These are phyloP conservation scores for Dendrolimus pini DNA, from an alignment of 2,888 invertebrate genomes.

Conservation along the genomic window DNA sequence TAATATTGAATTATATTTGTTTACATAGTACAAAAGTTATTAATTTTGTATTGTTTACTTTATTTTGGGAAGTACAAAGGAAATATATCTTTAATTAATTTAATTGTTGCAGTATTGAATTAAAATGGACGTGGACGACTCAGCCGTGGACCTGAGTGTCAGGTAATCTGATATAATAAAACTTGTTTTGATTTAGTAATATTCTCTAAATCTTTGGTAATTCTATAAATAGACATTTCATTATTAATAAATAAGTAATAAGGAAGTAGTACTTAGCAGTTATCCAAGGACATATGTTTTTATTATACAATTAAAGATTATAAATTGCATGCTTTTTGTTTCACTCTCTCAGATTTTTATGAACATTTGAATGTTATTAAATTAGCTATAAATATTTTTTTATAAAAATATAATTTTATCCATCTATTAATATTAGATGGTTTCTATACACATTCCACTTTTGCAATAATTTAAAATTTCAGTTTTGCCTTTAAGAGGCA, in stretches of 20 bases:
- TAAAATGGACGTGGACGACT: conserved; percentile 91
- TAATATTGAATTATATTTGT: background rate
- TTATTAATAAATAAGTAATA: background rate
- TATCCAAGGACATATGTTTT: background rate
- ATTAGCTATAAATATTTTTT: no score
- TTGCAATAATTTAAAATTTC: no score
- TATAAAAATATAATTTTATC: no score
- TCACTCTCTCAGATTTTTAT: no score
- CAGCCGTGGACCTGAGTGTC: conserved; percentile 92
- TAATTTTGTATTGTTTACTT: background rate
- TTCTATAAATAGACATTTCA: conserved; percentile 15
- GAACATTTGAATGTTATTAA: no score
- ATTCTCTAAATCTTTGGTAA: conserved; percentile 5
- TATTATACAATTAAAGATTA: background rate
- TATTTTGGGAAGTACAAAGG: background rate
- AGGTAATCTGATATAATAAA: conserved; percentile 68
- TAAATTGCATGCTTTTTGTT: no score
- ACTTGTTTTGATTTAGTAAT: background rate
- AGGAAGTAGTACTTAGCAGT: background rate
- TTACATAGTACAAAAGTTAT: background rate
- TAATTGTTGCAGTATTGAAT: conserved; percentile 44
- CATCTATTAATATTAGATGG: no score
- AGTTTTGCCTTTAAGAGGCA: no score
- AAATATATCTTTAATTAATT: background rate
- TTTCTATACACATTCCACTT: no score